Base-by-base conservation (phyloP, 2,113 vertebrate genomes). In the Sialia sialis region DNA sequence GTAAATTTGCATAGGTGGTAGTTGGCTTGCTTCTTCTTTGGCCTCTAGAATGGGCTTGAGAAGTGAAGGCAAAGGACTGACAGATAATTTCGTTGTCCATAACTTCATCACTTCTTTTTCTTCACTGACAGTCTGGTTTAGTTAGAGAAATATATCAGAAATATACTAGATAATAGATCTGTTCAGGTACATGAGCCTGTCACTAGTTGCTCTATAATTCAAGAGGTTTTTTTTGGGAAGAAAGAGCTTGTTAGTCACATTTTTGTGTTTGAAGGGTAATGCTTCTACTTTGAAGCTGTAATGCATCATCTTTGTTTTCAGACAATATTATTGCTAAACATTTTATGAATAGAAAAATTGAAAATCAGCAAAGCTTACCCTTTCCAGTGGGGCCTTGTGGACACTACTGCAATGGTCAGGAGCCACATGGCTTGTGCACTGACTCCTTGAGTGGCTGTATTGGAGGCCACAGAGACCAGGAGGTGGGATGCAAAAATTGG, bases 301-400 rank as follows among this genome's bases (percentile, higher is more conserved):
- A 16, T 25, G 13, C 23, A 21, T 19, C 43, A 16, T 58, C 27
- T 73, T 81, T 29, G 6, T 78, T 81, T 91, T 70, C 60, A 78
- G 55, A 23, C 13, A 38, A 34, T 54, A 32, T 48, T 46, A 5
- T 30, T 76, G 13, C 39, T 82, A 51, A 63, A n/a, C 1, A 1
- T 27, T 82, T 75, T 67, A 36, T 29, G 18, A 73, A 16, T 19
- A 48, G 49, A 78, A 43, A 6, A 43, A 80, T 63, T 67, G 23
- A 49, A 74, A 70, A 67, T 41, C 4, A 27, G 26, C 64, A 81
- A 62, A 93, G 27, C 5, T n/a, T 48, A 16, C 62, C 6, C 8
- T 38, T 84, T 74, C 9, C 0, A 2, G 17, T 18, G 11, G 26
- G 4, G 1, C 23, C 17, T 20, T 0, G 2, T 36, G 62, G 36